Evolutionary conservation across 2,797 vertebrate species (phyloP).

Genomic region (Pelodytes ibericus): DNA sequence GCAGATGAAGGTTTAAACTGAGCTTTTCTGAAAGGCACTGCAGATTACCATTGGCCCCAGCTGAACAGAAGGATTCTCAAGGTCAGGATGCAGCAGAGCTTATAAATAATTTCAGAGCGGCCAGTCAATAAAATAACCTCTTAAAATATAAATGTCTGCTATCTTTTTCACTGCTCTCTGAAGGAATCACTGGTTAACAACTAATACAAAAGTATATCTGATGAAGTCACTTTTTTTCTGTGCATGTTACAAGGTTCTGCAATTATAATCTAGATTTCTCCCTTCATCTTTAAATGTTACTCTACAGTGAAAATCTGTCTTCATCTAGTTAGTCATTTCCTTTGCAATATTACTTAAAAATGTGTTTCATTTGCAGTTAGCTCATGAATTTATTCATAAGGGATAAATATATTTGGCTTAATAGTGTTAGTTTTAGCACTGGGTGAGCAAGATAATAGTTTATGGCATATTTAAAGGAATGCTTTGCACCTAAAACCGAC

Average conservation of each 20-base stretch:
- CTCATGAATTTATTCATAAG: neutral
- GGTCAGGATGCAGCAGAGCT: conserved; percentile 40
- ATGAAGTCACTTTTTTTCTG: conserved; percentile 3
- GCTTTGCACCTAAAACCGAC: too few species aligned
- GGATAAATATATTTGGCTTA: neutral
- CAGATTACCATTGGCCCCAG: conserved; percentile 26
- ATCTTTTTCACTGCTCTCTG: conserved; percentile 15
- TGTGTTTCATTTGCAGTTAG: neutral
- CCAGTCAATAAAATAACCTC: conserved; percentile 48
- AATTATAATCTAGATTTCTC: neutral
- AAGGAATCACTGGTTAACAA: conserved; percentile 26
- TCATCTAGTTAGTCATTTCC: neutral
- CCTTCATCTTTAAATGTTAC: neutral
- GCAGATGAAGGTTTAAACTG: conserved; percentile 12
- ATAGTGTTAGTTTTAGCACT: neutral
- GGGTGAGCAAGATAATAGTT: neutral
- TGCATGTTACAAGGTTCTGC: conserved; percentile 18
- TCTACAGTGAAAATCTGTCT: neutral
- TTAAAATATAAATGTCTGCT: conserved; percentile 50
- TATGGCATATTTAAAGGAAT: neutral
- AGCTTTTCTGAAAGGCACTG: conserved; percentile 10
- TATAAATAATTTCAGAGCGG: conserved; percentile 50
- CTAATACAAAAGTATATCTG: conserved; percentile 17
- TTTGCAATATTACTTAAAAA: neutral
- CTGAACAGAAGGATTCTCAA: conserved; percentile 32